These are phyloP conservation scores for Polydrusus cervinus DNA, from an alignment of 2,888 invertebrate species.

Conservation along the genomic window DNA sequence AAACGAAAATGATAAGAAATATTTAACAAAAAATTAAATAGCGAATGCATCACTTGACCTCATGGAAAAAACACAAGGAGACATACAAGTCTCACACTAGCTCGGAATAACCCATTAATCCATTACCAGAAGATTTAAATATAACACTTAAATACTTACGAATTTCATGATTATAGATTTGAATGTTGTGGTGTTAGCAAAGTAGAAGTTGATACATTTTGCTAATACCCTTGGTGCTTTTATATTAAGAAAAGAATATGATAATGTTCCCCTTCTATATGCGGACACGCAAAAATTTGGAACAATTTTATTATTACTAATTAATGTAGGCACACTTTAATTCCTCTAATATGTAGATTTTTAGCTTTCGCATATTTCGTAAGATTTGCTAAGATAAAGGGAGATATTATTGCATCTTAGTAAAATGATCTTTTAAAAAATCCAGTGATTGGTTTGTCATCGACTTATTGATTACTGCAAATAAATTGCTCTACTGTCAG, in stretches of 20 bases:
- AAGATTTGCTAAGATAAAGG: not conserved
- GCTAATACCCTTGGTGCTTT: not conserved
- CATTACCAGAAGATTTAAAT: not conserved
- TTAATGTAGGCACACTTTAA: not conserved
- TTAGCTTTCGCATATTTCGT: constrained; percentile 4
- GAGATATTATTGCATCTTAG: not conserved
- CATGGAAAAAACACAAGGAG: too few species aligned
- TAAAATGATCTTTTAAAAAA: too few species aligned
- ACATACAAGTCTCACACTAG: too few species aligned
- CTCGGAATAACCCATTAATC: too few species aligned
- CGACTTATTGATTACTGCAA: too few species aligned
- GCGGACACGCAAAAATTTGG: not conserved
- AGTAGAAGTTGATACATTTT: constrained; percentile 1
- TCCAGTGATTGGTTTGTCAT: too few species aligned
- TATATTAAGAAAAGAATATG: not conserved
- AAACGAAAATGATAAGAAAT: too few species aligned
- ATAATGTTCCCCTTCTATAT: not conserved
- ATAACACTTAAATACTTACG: constrained; percentile 4
- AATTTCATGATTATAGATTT: constrained; percentile 10
- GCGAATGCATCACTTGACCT: too few species aligned
- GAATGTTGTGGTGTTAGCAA: constrained; percentile 1
- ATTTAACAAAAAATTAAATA: too few species aligned
- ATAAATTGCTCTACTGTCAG: too few species aligned
- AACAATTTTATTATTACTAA: not conserved
- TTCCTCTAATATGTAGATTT: not conserved